Conservation (phyloP, 2,888 invertebrate genomes). For the Hecatera dysodea region DNA sequence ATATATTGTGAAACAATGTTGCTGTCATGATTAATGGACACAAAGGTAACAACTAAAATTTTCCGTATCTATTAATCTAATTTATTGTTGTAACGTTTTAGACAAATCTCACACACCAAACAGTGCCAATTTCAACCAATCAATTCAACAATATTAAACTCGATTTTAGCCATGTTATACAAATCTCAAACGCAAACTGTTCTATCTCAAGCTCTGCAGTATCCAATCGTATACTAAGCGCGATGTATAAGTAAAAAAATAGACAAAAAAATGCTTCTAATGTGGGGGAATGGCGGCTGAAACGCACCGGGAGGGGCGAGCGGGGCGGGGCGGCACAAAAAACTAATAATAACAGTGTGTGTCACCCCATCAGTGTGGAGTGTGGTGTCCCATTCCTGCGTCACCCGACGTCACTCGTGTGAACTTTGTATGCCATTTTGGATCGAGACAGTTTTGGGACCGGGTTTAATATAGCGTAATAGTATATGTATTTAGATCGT, state of each 20-base stretch:
- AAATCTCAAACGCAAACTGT: conserved; percentile 29
- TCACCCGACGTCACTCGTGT: conserved; percentile 82
- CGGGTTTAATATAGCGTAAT: conserved; percentile 64
- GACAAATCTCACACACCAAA: conserved; percentile 22
- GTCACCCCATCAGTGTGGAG: conserved; percentile 88
- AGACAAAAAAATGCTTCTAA: conserved; percentile 81
- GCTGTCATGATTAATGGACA: conserved; percentile 19
- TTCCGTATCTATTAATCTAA: conserved; percentile 8
- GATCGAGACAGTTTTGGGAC: conserved; percentile 72
- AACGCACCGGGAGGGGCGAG: conserved; percentile 76
- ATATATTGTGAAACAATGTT: conserved; percentile 43
- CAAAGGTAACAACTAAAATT: conserved; percentile 52
- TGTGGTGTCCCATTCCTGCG: conserved; percentile 80
- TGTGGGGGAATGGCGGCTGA: conserved; percentile 85
- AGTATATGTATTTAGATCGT: conserved; percentile 52
- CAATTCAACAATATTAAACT: conserved; percentile 21
- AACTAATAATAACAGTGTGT: conserved; percentile 90
- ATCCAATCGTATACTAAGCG: conserved; percentile 66
- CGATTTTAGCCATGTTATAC: conserved; percentile 25
- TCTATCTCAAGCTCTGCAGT: conserved; percentile 19
- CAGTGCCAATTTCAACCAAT: conserved; percentile 41
- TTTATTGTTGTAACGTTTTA: conserved; percentile 22
- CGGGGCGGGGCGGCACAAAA: conserved; percentile 84
- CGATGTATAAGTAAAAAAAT: conserved; percentile 74
- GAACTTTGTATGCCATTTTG: conserved; percentile 82